These are phyloP conservation scores for Dolichotis patagonum DNA, from an alignment of 2,113 vertebrate genomes.

Conservation along the genomic window DNA sequence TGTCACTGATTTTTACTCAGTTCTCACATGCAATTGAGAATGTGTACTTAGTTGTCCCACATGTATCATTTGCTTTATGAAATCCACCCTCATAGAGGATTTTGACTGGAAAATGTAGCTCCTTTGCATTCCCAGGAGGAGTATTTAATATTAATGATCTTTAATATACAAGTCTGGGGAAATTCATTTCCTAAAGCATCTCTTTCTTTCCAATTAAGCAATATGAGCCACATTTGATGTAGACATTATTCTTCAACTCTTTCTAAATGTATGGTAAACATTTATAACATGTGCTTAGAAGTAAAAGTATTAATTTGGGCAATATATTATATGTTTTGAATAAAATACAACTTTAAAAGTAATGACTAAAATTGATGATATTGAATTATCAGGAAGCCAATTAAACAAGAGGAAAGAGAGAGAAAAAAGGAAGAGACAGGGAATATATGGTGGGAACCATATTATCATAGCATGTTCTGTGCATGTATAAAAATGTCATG, in stretches of 20 bases:
- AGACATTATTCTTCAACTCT: background rate
- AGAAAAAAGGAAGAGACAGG: too few species aligned
- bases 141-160: background rate
- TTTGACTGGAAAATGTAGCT: background rate
- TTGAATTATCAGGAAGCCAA: too few species aligned
- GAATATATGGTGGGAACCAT: too few species aligned
- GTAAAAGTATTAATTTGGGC: background rate
- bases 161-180: background rate
- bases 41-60: rapidly evolving
- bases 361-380: too few species aligned
- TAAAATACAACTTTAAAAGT: background rate
- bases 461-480: background rate
- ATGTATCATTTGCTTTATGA: background rate
- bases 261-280: background rate
- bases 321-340: background rate
- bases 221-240: background rate
- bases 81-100: background rate
- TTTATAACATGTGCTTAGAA: background rate
- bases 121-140: background rate
- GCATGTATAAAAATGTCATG: too few species aligned
- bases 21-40: background rate
- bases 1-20: background rate
- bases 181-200: background rate
- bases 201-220: background rate
- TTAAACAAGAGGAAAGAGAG: too few species aligned